phyloP scores from a whole-genome alignment of 2,888 invertebrate species.

The Heliconius sara region DNA sequence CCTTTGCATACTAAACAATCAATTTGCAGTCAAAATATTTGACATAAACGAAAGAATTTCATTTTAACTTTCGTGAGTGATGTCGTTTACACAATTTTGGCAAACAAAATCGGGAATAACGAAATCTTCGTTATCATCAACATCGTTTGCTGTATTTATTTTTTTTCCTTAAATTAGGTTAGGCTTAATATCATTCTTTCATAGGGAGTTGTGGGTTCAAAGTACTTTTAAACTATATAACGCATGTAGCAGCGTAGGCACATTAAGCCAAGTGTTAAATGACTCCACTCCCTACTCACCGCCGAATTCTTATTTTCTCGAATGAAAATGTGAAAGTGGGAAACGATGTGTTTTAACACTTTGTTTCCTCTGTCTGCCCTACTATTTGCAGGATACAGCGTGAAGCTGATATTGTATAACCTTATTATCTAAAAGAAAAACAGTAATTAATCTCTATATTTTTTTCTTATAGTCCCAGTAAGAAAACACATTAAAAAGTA shows the following conservation, averaged over 20 bases:
- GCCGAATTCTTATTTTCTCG: too few relatives aligned
- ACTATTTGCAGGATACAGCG: neutral
- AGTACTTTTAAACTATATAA: neutral
- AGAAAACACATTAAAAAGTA: neutral
- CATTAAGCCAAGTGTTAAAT: too few relatives aligned
- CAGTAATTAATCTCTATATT: too few relatives aligned
- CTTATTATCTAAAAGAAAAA: too few relatives aligned
- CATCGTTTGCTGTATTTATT: neutral
- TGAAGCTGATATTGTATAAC: too few relatives aligned
- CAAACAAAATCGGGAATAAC: neutral
- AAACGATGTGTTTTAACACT: neutral
- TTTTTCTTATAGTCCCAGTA: too few relatives aligned
- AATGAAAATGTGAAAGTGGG: neutral
- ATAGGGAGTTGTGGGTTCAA: neutral
- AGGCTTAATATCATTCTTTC: neutral
- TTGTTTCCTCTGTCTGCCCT: neutral
- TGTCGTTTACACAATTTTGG: slow-evolving; percentile 16
- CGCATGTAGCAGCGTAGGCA: too few relatives aligned
- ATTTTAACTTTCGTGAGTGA: slow-evolving; percentile 21
- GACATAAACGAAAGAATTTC: slow-evolving; percentile 31
- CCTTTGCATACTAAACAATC: slow-evolving; percentile 39
- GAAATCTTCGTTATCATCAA: slow-evolving; percentile 10
- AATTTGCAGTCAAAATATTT: slow-evolving; percentile 34
- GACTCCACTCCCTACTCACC: too few relatives aligned
- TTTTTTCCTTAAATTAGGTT: neutral